Evolutionary conservation across 2,797 vertebrate species (phyloP).

Genomic region (Parauchenoglanis ngamensis): DNA sequence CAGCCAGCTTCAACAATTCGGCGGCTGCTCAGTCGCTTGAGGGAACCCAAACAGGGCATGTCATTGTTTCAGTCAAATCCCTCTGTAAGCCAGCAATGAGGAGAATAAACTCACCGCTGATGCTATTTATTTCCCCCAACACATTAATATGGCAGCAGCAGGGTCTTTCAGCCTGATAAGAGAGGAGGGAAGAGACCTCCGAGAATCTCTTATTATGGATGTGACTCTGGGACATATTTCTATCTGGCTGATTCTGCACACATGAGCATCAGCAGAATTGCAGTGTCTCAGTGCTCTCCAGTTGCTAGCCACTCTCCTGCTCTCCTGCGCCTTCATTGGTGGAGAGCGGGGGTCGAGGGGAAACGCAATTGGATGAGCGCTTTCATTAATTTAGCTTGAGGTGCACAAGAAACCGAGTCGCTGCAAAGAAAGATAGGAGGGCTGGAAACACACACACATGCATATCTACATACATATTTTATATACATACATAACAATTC

Average conservation of each 20-base stretch:
- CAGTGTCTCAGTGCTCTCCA: conserved; percentile 60
- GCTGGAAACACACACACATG: background rate
- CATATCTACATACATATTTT: background rate
- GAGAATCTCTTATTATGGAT: conserved; percentile 60
- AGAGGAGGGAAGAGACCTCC: conserved; percentile 59
- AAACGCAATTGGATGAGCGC: conserved; percentile 62
- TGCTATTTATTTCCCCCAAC: conserved; percentile 64
- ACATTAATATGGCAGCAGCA: conserved; percentile 64
- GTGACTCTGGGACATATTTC: conserved; percentile 58
- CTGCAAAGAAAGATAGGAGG: conserved; percentile 59
- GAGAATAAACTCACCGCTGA: conserved; percentile 48
- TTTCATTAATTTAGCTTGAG: conserved; percentile 57
- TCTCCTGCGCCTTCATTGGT: conserved; percentile 65
- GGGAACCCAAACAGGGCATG: conserved; percentile 42
- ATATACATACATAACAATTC: background rate
- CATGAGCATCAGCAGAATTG: conserved; percentile 56
- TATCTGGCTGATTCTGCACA: conserved; percentile 47
- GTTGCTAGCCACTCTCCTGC: conserved; percentile 68
- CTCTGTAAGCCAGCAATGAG: conserved; percentile 61
- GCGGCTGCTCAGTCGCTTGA: conserved; percentile 61
- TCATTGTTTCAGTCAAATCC: conserved; percentile 55
- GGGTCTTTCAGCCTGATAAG: conserved; percentile 60
- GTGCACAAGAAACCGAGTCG: conserved; percentile 55
- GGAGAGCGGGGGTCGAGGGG: conserved; percentile 50
- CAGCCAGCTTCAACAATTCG: conserved; percentile 56